Evolutionary conservation across 1,140 invertebrate species (phyloP).

Genomic region (Hyposmocoma kahamanoa): DNA sequence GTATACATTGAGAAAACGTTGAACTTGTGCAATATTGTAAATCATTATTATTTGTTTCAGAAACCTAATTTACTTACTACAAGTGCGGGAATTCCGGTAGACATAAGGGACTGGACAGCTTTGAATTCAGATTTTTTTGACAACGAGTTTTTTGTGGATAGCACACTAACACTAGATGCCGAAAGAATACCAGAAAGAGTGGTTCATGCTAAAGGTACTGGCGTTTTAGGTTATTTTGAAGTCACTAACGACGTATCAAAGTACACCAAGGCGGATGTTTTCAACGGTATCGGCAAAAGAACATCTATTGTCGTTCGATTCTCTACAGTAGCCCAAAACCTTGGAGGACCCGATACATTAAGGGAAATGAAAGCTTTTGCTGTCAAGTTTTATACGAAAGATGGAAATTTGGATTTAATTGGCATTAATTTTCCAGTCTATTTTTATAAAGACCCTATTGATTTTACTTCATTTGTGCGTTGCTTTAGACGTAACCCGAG

Average conservation of each 20-base stretch:
- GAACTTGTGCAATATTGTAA: too few relatives aligned
- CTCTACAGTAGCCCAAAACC: slow-evolving; percentile 88
- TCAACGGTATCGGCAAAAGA: slow-evolving; percentile 87
- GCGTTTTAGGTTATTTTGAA: slow-evolving; percentile 95
- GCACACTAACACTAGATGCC: slow-evolving; percentile 88
- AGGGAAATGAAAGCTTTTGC: slow-evolving; percentile 81
- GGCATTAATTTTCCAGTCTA: slow-evolving; percentile 32
- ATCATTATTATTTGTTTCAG: slow-evolving; percentile 34
- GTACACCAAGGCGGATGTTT: slow-evolving; percentile 88
- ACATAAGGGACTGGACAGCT: slow-evolving; percentile 78
- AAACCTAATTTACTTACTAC: slow-evolving; percentile 75
- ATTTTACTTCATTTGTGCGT: not conserved
- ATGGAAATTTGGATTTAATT: slow-evolving; percentile 83
- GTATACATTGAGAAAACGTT: too few relatives aligned
- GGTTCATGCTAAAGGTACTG: slow-evolving; percentile 92
- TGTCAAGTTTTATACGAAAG: slow-evolving; percentile 83
- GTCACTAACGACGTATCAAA: slow-evolving; percentile 91
- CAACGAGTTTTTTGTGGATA: slow-evolving; percentile 88
- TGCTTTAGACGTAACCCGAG: not conserved
- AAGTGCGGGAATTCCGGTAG: slow-evolving; percentile 82
- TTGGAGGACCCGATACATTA: slow-evolving; percentile 85
- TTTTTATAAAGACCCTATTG: not conserved
- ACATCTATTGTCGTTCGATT: slow-evolving; percentile 81
- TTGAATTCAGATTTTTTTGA: slow-evolving; percentile 77
- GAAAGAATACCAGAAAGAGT: slow-evolving; percentile 95